Evolutionary conservation across 2,113 vertebrate genomes (phyloP), one percentile per base, ranked within the genome.

Genomic region (Tenebrosternarchus preto): DNA sequence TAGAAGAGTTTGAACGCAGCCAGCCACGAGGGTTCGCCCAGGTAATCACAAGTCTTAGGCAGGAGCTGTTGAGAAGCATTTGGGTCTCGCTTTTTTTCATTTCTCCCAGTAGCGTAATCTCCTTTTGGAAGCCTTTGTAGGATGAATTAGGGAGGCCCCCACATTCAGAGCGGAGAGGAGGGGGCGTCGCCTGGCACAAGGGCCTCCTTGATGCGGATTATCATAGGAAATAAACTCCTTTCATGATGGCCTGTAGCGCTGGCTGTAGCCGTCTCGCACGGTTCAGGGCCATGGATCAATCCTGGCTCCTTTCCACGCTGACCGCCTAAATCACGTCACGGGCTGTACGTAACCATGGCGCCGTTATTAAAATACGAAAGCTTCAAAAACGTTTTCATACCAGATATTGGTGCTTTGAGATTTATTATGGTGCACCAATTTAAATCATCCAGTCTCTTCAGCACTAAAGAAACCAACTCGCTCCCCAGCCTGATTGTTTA

Each of bases 111-210:
- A 50, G 86, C 82, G 88, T 92, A 91, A 92, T 91, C 90, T 89
- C 89, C 88, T 88, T 91, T 91, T 87, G 87, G 91, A 91, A 91
- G 78, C 86, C 88, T 92, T 93, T 91, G 92, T 90, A 88, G 90
- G 88, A 88, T 88, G 89, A 92, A 92, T 93, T 93, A 92, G 88
- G 92, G 92, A 90, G 88, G 86, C 87, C 87, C 39, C 85, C 36
- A 87, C 80, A 91, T 90, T 93, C 90, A 90, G 87, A 90, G 85
- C 72, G 87, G 81, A 80, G 82, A 90, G 77, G 86, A 77, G 87
- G 90, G 66, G 77, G 76, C 63, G 82, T 89, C 82, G 91, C 88
- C 87, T 89, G 90, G 90, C 90, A 91, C 90, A 92, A 91, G 89
- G 87, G 91, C 85, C 91, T 88, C 29, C 89, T 89, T 91, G 91